Base-by-base conservation (phyloP, 2,888 invertebrate species). In the Craniophora ligustri region DNA sequence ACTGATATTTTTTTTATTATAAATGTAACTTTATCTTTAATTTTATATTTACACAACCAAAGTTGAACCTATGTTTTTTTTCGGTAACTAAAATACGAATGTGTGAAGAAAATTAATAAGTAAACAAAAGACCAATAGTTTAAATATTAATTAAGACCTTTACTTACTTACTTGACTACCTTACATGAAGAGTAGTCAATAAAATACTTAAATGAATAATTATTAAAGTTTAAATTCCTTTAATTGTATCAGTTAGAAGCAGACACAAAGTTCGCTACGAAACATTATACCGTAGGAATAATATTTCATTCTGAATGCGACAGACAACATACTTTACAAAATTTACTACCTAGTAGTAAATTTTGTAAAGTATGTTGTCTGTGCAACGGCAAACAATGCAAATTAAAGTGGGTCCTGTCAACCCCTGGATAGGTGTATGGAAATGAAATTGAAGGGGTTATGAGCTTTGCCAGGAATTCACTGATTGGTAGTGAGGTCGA, bases 311-410 rank as follows among this genome's bases (percentile, higher is more conserved):
- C 26, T 35, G 31, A 49, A 59, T 50, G 45, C 30, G 55, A 55
- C n/a, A n/a, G n/a, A n/a, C n/a, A n/a, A n/a, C n/a, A n/a, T n/a
- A n/a, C n/a, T n/a, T n/a, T n/a, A n/a, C n/a, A n/a, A n/a, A n/a
- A 19, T 58, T 26, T 51, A 44, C 51, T n/a, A n/a, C 36, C 46
- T 19, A 6, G 42, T 28, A 48, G 34, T 23, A 53, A 58, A 55
- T 53, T 49, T 57, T 28, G 28, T 44, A 41, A 69, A 64, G 53
- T 72, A 46, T 47, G 56, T 54, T 67, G 46, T 49, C 54, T 44
- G 32, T 57, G 54, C 48, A 53, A 54, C 45, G 50, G 57, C 48
- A 68, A 57, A 69, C 57, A 69, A 47, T 58, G 55, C 45, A 69
- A 61, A 67, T 72, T 56, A 58, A 18, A 69, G 41, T 57, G 21